Percentiles rank a stretch among this genome's conserved stretches.
phyloP scores from a whole-genome alignment of 2,888 invertebrate genomes.

The Caenorhabditis virilis region DNA sequence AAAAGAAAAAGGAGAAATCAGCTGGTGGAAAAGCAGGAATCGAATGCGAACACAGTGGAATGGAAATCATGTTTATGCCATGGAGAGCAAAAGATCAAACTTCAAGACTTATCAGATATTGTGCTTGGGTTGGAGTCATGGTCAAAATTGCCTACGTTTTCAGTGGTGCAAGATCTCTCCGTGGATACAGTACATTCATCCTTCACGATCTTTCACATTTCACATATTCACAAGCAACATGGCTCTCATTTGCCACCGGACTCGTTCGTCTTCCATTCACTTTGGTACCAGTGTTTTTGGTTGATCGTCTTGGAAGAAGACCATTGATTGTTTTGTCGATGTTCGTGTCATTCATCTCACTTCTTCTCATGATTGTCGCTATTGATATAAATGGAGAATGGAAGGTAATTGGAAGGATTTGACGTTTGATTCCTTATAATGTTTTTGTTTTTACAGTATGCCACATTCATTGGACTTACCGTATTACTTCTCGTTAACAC shows the following conservation, averaged over 20 bases:
- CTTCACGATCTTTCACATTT: constrained; percentile 42
- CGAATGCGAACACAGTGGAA: constrained; percentile 27
- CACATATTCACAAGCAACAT: constrained; percentile 39
- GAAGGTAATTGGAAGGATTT: no score
- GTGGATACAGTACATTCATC: constrained; percentile 49
- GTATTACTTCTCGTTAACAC: constrained; percentile 45
- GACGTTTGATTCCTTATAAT: no score
- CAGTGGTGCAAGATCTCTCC: constrained; percentile 49
- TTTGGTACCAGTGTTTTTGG: constrained; percentile 49
- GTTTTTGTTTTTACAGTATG: no score
- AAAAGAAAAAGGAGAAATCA: constrained; percentile 32
- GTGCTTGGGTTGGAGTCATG: constrained; percentile 54
- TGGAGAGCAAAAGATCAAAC: constrained; percentile 45
- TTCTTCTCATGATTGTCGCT: constrained; percentile 39
- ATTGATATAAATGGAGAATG: constrained; percentile 34
- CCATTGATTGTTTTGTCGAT: constrained; percentile 45
- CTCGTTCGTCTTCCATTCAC: constrained; percentile 49
- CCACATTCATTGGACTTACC: constrained; percentile 38
- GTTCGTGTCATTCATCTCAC: constrained; percentile 34
- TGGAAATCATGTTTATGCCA: constrained; percentile 53
- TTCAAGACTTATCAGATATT: constrained; percentile 42
- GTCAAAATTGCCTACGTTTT: constrained; percentile 56
- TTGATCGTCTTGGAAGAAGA: constrained; percentile 49
- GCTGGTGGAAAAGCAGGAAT: constrained; percentile 10
- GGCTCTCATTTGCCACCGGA: constrained; percentile 37